Evolutionary conservation across 2,888 invertebrate genomes (phyloP).

Genomic region (Macrostomum cliftonense): DNA sequence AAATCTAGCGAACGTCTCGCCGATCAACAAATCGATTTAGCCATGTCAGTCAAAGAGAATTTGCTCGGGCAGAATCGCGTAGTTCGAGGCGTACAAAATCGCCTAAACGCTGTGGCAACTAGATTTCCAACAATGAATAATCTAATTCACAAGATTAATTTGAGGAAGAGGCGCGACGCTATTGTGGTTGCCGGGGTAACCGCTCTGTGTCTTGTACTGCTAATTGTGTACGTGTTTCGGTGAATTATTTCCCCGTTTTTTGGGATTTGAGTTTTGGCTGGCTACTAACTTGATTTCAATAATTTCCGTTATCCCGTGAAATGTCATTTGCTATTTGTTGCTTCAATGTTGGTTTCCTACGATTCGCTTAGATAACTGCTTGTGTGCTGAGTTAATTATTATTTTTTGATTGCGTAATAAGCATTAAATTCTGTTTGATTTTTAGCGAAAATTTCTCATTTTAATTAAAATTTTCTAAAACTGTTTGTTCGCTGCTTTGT

Average conservation of each 20-base stretch:
- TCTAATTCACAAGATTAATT: conserved; percentile 72
- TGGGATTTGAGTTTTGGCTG: neutral
- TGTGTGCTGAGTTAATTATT: too few relatives aligned
- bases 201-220: conserved; percentile 66
- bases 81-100: conserved; percentile 71
- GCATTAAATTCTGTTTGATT: too few relatives aligned
- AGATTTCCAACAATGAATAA: conserved; percentile 52
- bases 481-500: too few relatives aligned
- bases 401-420: too few relatives aligned
- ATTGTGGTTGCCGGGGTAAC: conserved; percentile 73
- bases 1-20: conserved; percentile 20
- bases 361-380: too few relatives aligned
- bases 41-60: conserved; percentile 86
- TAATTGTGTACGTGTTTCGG: conserved; percentile 40
- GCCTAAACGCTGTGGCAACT: conserved; percentile 77
- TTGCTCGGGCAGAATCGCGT: conserved; percentile 66
- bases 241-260: conserved; percentile 13
- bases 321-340: too few relatives aligned
- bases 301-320: too few relatives aligned
- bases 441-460: too few relatives aligned
- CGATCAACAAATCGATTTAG: conserved; percentile 45
- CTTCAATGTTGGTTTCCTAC: too few relatives aligned
- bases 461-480: too few relatives aligned
- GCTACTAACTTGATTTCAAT: neutral
- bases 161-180: conserved; percentile 78